phyloP scores from a whole-genome alignment of 2,888 invertebrate species.

The Aphrophora alni region DNA sequence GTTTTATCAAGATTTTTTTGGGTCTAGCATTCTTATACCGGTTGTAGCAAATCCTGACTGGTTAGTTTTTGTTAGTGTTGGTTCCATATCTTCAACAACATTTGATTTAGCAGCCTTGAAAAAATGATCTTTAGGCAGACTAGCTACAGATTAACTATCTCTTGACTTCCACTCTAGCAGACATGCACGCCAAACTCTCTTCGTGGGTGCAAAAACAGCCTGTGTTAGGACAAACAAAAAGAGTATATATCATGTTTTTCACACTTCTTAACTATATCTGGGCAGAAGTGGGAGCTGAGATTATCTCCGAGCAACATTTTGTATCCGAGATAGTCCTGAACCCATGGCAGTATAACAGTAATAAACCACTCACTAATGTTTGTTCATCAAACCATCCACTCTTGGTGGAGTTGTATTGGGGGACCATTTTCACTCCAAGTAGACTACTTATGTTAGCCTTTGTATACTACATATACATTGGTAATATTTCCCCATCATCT shows the following conservation, averaged over 20 bases:
- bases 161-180: constrained; percentile 40
- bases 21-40: too few species aligned
- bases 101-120: background rate
- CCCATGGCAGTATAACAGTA: constrained; percentile 47
- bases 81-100: too few species aligned
- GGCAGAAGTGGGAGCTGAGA: background rate
- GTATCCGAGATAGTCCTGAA: constrained; percentile 46
- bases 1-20: too few species aligned
- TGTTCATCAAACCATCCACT: constrained; percentile 53
- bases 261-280: constrained; percentile 46
- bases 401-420: constrained; percentile 49
- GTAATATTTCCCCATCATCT: constrained; percentile 38
- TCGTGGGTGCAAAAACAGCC: constrained; percentile 51
- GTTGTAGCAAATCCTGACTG: too few species aligned
- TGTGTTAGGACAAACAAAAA: constrained; percentile 53
- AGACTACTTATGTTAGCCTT: constrained; percentile 41
- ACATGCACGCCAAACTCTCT: constrained; percentile 48
- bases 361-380: constrained; percentile 53
- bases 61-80: too few species aligned
- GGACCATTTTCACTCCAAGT: constrained; percentile 41
- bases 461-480: constrained; percentile 42
- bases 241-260: constrained; percentile 54
- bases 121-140: constrained; percentile 19
- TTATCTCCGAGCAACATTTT: constrained; percentile 56
- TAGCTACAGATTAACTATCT: background rate